phyloP scores from a whole-genome alignment of 2,888 invertebrate species.

The Apamea epomidion region DNA sequence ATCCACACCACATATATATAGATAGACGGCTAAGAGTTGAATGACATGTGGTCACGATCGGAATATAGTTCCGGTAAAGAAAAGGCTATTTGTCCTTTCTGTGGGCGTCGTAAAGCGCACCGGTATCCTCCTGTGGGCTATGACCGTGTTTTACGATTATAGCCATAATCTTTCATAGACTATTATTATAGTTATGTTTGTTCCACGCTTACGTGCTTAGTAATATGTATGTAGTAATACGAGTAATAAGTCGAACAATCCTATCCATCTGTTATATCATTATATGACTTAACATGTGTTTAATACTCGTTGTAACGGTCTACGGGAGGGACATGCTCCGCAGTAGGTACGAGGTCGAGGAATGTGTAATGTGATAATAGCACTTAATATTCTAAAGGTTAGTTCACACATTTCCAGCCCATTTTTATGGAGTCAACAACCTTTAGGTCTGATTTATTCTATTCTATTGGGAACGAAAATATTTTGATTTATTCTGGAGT shows the following conservation, averaged over 20 bases:
- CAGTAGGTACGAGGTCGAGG: slow-evolving; percentile 10
- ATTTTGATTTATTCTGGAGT: slow-evolving; percentile 37
- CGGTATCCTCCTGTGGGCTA: background rate
- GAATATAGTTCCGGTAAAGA: slow-evolving; percentile 8
- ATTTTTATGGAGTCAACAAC: slow-evolving; percentile 35
- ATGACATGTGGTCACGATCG: slow-evolving; percentile 23
- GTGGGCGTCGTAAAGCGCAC: background rate
- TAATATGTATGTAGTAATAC: slow-evolving; percentile 9
- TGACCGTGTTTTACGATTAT: background rate
- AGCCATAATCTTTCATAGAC: background rate
- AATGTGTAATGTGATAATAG: slow-evolving; percentile 37
- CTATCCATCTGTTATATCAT: slow-evolving; percentile 31
- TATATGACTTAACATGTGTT: slow-evolving; percentile 34
- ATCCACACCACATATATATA: slow-evolving; percentile 26
- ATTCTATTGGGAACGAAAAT: slow-evolving; percentile 37
- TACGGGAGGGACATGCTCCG: background rate
- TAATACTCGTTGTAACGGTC: slow-evolving; percentile 21
- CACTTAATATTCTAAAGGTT: slow-evolving; percentile 47
- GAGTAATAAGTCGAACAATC: background rate
- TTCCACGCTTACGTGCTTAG: background rate
- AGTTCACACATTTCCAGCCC: slow-evolving; percentile 30
- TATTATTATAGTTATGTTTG: background rate
- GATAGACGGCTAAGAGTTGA: slow-evolving; percentile 19
- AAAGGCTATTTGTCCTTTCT: slow-evolving; percentile 5
- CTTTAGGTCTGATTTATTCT: slow-evolving; percentile 35